phyloP scores from a whole-genome alignment of 2,797 vertebrate genomes.

The Bucorvus abyssinicus region DNA sequence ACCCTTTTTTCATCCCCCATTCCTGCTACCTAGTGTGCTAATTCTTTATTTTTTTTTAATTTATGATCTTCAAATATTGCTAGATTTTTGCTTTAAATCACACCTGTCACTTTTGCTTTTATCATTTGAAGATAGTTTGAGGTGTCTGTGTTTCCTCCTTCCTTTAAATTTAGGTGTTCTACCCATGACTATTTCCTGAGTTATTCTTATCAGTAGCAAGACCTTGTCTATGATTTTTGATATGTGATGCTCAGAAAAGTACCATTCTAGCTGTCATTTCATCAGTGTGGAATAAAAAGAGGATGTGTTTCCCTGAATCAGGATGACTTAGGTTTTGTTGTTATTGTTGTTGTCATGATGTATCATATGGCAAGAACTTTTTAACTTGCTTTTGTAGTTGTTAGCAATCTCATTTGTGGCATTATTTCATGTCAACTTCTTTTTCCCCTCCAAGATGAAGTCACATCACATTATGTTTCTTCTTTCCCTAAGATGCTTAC shows the following conservation, averaged over 20 bases:
- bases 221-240: background rate
- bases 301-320: background rate
- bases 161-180: background rate
- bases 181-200: background rate
- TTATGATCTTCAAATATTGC: background rate
- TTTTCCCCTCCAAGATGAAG: background rate
- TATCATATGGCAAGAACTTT: background rate
- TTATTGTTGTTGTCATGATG: background rate
- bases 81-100: background rate
- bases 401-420: background rate
- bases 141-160: background rate
- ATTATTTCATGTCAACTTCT: background rate
- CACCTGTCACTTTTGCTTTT: background rate
- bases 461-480: background rate
- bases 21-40: background rate
- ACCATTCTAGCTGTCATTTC: background rate
- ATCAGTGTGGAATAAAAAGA: background rate
- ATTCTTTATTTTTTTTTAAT: background rate
- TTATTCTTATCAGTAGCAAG: background rate
- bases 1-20: background rate
- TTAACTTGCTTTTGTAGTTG: background rate
- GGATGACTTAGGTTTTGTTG: background rate
- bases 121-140: background rate
- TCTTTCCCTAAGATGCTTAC: conserved; percentile 85
- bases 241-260: background rate